A percentile compares a stretch with the other conserved stretches of the same genome.
These are phyloP conservation scores for Prochilodus magdalenae DNA, from an alignment of 2,113 vertebrate genomes.

Conservation along the genomic window DNA sequence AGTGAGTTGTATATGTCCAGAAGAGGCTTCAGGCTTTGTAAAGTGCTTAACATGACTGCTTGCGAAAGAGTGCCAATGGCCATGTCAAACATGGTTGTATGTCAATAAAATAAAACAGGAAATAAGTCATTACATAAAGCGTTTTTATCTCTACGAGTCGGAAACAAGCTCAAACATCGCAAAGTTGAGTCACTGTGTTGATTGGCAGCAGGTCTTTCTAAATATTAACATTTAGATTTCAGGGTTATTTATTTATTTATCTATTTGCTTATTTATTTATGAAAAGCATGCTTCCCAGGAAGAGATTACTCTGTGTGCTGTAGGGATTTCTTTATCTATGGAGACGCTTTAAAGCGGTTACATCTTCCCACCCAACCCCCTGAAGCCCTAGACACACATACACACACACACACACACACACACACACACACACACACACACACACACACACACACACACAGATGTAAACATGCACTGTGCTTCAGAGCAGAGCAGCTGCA, in stretches of 20 bases:
- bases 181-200: too few species aligned
- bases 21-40: too few species aligned
- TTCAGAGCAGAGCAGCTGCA: slow-evolving; percentile 18
- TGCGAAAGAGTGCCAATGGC: too few species aligned
- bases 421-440: not conserved
- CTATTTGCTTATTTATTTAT: not conserved
- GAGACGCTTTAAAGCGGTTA: slow-evolving; percentile 16
- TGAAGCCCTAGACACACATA: not conserved
- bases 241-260: not conserved
- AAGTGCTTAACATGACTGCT: too few species aligned
- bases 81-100: too few species aligned
- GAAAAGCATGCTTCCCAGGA: not conserved
- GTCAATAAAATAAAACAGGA: too few species aligned
- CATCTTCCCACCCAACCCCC: slow-evolving; percentile 22
- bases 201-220: too few species aligned
- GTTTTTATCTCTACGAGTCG: too few species aligned
- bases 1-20: too few species aligned
- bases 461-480: slow-evolving; percentile 8
- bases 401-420: not conserved
- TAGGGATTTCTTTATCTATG: slow-evolving; percentile 37
- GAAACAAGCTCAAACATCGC: too few species aligned
- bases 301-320: not conserved
- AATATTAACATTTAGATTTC: too few species aligned
- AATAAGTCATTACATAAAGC: too few species aligned
- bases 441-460: not conserved